A percentile compares a stretch with the other conserved stretches of the same genome.
Evolutionary conservation across 2,888 invertebrate genomes (phyloP).

Genomic region (Omphaloscelis lunosa): DNA sequence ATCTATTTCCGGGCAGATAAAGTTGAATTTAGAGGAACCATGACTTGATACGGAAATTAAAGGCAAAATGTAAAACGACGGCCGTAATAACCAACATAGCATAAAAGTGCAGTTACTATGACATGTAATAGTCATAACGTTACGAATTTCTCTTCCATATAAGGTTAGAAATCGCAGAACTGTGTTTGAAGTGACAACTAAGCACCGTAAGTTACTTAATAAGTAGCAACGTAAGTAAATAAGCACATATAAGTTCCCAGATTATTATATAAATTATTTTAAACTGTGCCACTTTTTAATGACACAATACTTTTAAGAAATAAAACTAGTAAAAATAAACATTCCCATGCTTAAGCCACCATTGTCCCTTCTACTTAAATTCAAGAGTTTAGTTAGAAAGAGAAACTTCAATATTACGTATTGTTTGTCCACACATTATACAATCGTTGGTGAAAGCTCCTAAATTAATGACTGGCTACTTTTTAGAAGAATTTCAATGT

Average conservation of each 20-base stretch:
- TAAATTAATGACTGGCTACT: slow-evolving; percentile 74
- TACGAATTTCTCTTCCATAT: slow-evolving; percentile 42
- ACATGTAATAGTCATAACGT: slow-evolving; percentile 24
- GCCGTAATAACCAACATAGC: slow-evolving; percentile 12
- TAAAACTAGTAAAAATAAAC: slow-evolving; percentile 23
- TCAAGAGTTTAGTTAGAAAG: slow-evolving; percentile 66
- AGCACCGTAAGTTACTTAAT: slow-evolving; percentile 8
- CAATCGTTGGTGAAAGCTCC: slow-evolving; percentile 75
- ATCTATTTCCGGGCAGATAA: neutral
- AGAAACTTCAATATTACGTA: slow-evolving; percentile 72
- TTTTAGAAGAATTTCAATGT: slow-evolving; percentile 71
- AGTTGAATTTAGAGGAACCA: neutral
- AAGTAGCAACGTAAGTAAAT: neutral
- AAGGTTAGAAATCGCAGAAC: slow-evolving; percentile 29
- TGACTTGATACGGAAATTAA: neutral
- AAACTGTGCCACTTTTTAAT: slow-evolving; percentile 42
- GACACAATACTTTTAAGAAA: slow-evolving; percentile 36
- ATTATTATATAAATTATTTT: slow-evolving; percentile 46
- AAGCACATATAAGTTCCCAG: slow-evolving; percentile 32
- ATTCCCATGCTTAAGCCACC: slow-evolving; percentile 55
- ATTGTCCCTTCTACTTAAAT: slow-evolving; percentile 59
- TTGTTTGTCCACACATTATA: slow-evolving; percentile 72
- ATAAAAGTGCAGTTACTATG: slow-evolving; percentile 18
- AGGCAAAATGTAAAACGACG: slow-evolving; percentile 14
- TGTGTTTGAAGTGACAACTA: slow-evolving; percentile 5